phyloP scores from a whole-genome alignment of 1,140 invertebrate genomes.

The Drosophila tsacasi region DNA sequence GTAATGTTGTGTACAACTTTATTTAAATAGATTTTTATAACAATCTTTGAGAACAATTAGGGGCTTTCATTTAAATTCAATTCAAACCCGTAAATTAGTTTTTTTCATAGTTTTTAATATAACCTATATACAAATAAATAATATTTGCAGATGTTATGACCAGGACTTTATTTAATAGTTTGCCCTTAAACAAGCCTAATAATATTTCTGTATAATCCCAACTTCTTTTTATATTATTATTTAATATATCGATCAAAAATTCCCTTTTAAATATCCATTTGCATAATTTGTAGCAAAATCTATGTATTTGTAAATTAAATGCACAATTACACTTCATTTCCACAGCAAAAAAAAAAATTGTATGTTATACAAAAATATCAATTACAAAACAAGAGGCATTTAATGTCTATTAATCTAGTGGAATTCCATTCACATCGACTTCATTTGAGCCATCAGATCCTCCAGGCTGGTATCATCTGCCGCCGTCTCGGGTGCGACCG shows the following conservation, averaged over 20 bases:
- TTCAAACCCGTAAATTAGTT: too few species aligned
- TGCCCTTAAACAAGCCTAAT: too few species aligned
- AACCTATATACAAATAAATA: too few species aligned
- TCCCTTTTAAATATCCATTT: neutral
- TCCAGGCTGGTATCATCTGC: conserved; percentile 89
- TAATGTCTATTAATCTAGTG: conserved; percentile 51
- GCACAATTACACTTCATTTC: neutral
- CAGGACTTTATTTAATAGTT: too few species aligned
- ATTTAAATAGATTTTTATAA: too few species aligned
- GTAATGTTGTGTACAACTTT: too few species aligned
- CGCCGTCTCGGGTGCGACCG: conserved; percentile 48
- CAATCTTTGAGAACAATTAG: too few species aligned
- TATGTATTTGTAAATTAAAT: conserved; percentile 3
- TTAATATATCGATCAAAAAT: neutral
- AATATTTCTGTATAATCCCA: neutral
- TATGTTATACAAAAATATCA: conserved; percentile 12
- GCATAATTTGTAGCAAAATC: neutral
- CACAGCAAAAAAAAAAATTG: conserved; percentile 9
- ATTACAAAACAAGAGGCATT: conserved; percentile 1
- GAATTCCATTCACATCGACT: conserved; percentile 88
- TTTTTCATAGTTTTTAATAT: too few species aligned
- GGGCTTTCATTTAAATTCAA: too few species aligned
- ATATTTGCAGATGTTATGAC: too few species aligned
- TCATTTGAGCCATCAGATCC: conserved; percentile 96
- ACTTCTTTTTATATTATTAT: neutral